Evolutionary conservation across 2,888 invertebrate species (phyloP).

Genomic region (Plemyria rubiginata): DNA sequence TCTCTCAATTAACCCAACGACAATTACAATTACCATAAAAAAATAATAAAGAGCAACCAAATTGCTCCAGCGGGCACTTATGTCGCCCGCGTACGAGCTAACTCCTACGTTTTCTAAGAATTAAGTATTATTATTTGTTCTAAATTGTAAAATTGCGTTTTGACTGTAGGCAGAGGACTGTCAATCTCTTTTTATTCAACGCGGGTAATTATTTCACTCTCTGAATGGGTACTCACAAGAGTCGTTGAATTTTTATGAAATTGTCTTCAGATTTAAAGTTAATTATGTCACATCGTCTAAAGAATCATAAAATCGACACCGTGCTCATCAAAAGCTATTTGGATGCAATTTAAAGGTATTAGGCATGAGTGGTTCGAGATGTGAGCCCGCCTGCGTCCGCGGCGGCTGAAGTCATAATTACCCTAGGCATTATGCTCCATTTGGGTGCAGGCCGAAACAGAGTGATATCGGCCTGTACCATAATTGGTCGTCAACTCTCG

Average conservation of each 20-base stretch:
- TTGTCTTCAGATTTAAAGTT: conserved; percentile 32
- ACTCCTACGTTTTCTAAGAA: conserved; percentile 51
- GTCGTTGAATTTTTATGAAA: conserved; percentile 24
- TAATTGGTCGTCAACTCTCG: conserved; percentile 81
- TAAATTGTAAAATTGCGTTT: conserved; percentile 53
- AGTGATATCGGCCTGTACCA: conserved; percentile 72
- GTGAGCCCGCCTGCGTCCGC: conserved; percentile 52
- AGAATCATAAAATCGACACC: conserved; percentile 57
- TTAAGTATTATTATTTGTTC: conserved; percentile 57
- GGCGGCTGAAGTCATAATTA: conserved; percentile 79
- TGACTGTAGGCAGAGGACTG: conserved; percentile 37
- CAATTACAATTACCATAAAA: conserved; percentile 79
- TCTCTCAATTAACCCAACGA: conserved; percentile 73
- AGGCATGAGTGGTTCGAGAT: conserved; percentile 60
- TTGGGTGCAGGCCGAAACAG: conserved; percentile 76
- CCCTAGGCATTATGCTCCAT: conserved; percentile 83
- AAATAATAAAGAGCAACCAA: conserved; percentile 74
- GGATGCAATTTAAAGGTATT: conserved; percentile 67
- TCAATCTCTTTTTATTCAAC: conserved; percentile 31
- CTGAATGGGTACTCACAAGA: conserved; percentile 12
- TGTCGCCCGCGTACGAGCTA: conserved; percentile 50
- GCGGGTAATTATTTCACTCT: conserved; percentile 27
- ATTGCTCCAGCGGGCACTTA: conserved; percentile 62
- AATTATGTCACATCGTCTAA: conserved; percentile 45
- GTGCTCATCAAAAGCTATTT: conserved; percentile 55